These are phyloP conservation scores for Oreochromis spilurus DNA, from an alignment of 2,113 vertebrate genomes.

Conservation along the genomic window DNA sequence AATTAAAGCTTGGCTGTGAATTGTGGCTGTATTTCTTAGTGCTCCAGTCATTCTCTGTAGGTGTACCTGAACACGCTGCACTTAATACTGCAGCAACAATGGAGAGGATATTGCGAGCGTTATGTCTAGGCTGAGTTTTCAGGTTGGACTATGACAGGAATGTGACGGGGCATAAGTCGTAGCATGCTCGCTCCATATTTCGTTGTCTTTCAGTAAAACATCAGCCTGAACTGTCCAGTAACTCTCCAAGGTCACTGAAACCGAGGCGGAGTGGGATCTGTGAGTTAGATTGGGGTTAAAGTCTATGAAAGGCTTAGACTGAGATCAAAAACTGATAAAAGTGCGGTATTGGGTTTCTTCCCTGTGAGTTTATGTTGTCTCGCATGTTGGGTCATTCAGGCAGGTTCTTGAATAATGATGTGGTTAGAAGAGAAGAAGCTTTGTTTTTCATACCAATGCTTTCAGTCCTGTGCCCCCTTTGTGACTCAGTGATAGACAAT, in stretches of 20 bases:
- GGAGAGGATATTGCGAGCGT: slow-evolving; percentile 48
- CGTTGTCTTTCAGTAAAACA: slow-evolving; percentile 36
- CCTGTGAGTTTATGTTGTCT: slow-evolving; percentile 15
- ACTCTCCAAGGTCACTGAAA: slow-evolving; percentile 25
- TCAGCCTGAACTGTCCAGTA: neutral
- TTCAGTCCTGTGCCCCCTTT: slow-evolving; percentile 34
- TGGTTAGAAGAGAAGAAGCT: slow-evolving; percentile 40
- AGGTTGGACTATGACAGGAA: slow-evolving; percentile 64
- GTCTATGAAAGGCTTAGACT: neutral
- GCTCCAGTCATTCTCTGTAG: neutral
- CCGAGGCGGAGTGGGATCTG: neutral
- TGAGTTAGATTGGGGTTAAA: neutral
- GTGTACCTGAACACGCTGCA: neutral
- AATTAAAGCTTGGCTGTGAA: neutral
- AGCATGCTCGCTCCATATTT: slow-evolving; percentile 46
- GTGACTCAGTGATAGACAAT: slow-evolving; percentile 39
- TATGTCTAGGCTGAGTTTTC: slow-evolving; percentile 8
- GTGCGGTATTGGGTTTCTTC: neutral
- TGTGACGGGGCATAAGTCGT: slow-evolving; percentile 53
- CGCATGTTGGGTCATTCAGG: slow-evolving; percentile 21
- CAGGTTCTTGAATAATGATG: slow-evolving; percentile 50
- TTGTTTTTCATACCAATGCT: slow-evolving; percentile 41
- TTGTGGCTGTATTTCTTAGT: neutral
- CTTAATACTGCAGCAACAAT: slow-evolving; percentile 14
- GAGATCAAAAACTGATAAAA: neutral